These are phyloP conservation scores for Eupsittula cactorum DNA, from an alignment of 2,113 vertebrate genomes.

Conservation along the genomic window DNA sequence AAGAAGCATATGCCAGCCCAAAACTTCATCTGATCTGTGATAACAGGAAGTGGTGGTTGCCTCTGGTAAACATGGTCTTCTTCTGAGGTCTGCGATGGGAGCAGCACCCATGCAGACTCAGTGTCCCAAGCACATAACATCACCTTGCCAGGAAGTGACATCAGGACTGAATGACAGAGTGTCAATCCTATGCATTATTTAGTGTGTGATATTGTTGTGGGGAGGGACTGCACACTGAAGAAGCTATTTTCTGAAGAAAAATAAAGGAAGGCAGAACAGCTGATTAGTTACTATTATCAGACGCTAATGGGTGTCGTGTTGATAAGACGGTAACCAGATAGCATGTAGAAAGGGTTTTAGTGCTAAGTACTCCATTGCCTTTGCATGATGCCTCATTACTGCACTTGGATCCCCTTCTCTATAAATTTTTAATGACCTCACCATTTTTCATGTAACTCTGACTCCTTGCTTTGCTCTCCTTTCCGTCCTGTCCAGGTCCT, in stretches of 20 bases:
- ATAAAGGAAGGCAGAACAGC: slow-evolving; percentile 75
- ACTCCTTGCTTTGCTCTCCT: slow-evolving; percentile 25
- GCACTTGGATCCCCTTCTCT: slow-evolving; percentile 75
- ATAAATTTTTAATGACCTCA: slow-evolving; percentile 83
- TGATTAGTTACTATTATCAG: slow-evolving; percentile 80
- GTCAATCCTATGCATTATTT: slow-evolving; percentile 44
- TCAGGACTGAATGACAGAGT: slow-evolving; percentile 1
- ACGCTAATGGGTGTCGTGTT: slow-evolving; percentile 82
- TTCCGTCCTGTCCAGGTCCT: neutral
- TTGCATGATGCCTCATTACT: slow-evolving; percentile 79
- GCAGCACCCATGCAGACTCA: neutral
- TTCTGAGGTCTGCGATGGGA: neutral
- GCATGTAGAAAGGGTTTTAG: slow-evolving; percentile 75
- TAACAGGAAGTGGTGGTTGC: neutral
- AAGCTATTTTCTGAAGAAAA: slow-evolving; percentile 67
- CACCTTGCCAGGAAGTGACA: slow-evolving; percentile 56
- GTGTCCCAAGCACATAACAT: neutral
- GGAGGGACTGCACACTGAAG: neutral
- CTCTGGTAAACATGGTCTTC: neutral
- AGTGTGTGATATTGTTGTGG: neutral
- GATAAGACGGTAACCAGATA: slow-evolving; percentile 84
- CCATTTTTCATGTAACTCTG: slow-evolving; percentile 52
- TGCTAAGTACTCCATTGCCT: slow-evolving; percentile 79
- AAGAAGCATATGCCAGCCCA: neutral
- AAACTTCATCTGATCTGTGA: neutral